Conservation (phyloP, 1,140 invertebrate genomes). For the Glomeris maerens region DNA sequence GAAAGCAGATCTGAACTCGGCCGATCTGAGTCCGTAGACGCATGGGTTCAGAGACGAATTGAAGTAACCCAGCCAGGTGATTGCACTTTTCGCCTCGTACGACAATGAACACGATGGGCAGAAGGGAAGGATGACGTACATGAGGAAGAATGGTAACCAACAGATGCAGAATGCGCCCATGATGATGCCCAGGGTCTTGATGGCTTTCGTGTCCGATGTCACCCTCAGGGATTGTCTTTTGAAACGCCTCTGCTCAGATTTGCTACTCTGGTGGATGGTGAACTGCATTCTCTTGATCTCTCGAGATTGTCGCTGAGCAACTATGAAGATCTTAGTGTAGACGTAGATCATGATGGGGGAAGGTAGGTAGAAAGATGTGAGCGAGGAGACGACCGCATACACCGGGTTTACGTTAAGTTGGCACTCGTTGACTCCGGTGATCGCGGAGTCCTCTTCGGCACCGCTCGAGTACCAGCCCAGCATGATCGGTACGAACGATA, state of each 20-base stretch:
- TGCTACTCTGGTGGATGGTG: constrained; percentile 19
- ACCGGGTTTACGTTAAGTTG: constrained; percentile 70
- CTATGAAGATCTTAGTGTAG: constrained; percentile 72
- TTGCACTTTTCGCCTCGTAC: constrained; percentile 21
- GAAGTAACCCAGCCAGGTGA: constrained; percentile 35
- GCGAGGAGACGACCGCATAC: constrained; percentile 52
- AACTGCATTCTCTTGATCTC: constrained; percentile 23
- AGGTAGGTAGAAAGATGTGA: constrained; percentile 79
- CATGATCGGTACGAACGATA: constrained; percentile 74
- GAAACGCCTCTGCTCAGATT: constrained; percentile 20
- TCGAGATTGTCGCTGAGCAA: constrained; percentile 23
- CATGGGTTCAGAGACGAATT: constrained; percentile 35
- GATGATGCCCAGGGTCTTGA: constrained; percentile 90
- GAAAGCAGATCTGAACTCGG: constrained; percentile 35
- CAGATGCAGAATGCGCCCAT: constrained; percentile 92
- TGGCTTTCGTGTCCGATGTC: constrained; percentile 51
- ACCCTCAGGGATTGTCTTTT: constrained; percentile 21
- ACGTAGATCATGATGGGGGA: constrained; percentile 74
- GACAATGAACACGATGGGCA: constrained; percentile 27
- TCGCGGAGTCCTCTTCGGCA: constrained; percentile 33
- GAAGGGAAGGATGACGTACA: constrained; percentile 32
- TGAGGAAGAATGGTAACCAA: constrained; percentile 87
- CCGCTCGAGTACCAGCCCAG: constrained; percentile 64
- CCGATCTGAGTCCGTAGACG: constrained; percentile 33
- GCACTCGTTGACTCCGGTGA: constrained; percentile 49